Evolutionary conservation across 2,113 vertebrate genomes (phyloP), one percentile per base, ranked within the genome.

Genomic region (Triplophysa siluroides): DNA sequence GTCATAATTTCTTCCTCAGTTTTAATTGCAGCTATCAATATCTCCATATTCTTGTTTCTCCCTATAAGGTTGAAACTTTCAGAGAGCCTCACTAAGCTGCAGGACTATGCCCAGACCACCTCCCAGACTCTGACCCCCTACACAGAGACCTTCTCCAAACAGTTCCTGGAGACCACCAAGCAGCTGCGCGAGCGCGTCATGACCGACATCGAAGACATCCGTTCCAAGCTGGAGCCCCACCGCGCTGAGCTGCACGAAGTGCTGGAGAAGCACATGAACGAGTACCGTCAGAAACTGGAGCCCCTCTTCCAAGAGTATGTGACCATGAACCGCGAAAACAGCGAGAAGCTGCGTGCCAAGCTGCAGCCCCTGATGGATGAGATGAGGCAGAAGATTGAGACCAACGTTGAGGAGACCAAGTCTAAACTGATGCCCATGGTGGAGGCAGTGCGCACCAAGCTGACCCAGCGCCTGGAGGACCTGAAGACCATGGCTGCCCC

Each of bases 341-440:
- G 87, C 0, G 80, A 88, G 0, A 87, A 80, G 14, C 85, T 95
- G 86, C 88, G 78, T 54, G 78, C 41, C 64, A 90, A 87, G 0
- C 86, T 95, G 85, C 67, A 88, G 21, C 77, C 88, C 2, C 72
- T 87, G 0, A 14, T 89, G 0, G 74, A 88, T 11, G 87, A 91
- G 68, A 83, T 96, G 85, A 88, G 84, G 0, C 19, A 82, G 78
- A 90, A 86, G 0, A 58, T 95, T 61, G 85, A 78, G 69, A 86
- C 10, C 77, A 90, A 92, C 3, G 76, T 94, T 56, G 93, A 94
- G 76, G 89, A 91, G 0, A 93, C 95, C 88, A 90, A 89, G 67
- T 80, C 81, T 78, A 90, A 54, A 1, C 61, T 91, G 0, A 79
- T 78, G 11, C 92, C 94, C 19, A 87, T 91, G 0, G 86, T 92